These are phyloP conservation scores for Aphidius ervi DNA, from an alignment of 1,140 invertebrate species.

Conservation along the genomic window DNA sequence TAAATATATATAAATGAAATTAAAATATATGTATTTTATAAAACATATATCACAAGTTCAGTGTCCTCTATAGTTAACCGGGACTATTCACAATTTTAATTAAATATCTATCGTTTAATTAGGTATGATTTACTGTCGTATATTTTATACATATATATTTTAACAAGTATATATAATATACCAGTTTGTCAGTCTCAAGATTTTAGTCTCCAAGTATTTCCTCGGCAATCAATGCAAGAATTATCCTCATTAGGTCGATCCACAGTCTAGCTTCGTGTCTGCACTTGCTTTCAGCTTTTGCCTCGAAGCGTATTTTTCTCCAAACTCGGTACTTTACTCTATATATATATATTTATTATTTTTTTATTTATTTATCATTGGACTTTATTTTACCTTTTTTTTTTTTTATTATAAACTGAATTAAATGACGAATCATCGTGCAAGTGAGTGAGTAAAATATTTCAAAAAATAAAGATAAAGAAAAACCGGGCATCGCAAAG, in stretches of 20 bases:
- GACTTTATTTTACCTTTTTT: background rate
- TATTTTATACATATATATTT: background rate
- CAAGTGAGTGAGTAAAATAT: conserved; percentile 12
- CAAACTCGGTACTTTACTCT: background rate
- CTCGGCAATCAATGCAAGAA: conserved; percentile 49
- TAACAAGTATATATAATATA: conserved; percentile 5
- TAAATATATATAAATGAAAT: too few species aligned
- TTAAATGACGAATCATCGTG: conserved; percentile 12
- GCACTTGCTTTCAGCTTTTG: conserved; percentile 19
- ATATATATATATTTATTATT: background rate
- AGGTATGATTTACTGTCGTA: conserved; percentile 46
- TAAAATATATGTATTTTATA: too few species aligned
- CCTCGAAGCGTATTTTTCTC: conserved; percentile 22
- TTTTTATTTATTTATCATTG: background rate
- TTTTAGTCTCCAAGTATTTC: conserved; percentile 26
- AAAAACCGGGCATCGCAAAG: background rate
- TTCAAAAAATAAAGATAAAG: conserved; percentile 3
- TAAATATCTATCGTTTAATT: conserved; percentile 52
- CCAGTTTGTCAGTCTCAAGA: conserved; percentile 3
- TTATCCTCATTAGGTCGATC: conserved; percentile 51
- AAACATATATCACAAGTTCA: too few species aligned
- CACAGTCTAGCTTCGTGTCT: conserved; percentile 20
- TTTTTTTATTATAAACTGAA: background rate
- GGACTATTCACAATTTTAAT: conserved; percentile 29
- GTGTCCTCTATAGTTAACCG: too few species aligned